Conservation (phyloP, 2,797 vertebrate genomes). For the Rhyacichthys aspro region DNA sequence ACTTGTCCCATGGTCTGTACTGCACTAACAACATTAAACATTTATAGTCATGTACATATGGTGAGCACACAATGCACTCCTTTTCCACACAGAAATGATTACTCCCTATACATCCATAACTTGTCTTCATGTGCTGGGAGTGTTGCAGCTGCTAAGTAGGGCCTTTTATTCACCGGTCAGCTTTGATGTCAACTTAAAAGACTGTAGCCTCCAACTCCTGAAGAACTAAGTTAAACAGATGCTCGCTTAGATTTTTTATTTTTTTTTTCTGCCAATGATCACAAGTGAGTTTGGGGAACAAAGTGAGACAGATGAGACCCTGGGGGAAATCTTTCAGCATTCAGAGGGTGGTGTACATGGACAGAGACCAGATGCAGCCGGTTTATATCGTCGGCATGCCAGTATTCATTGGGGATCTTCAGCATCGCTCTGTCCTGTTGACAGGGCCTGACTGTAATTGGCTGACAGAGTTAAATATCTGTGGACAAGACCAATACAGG, state of each 20-base stretch:
- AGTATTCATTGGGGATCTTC: slow-evolving; percentile 54
- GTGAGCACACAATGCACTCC: neutral
- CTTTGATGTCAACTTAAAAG: slow-evolving; percentile 55
- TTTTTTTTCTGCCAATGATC: slow-evolving; percentile 53
- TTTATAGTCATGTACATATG: neutral
- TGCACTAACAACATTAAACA: too few species aligned
- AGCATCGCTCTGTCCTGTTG: slow-evolving; percentile 50
- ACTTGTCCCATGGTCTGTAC: too few species aligned
- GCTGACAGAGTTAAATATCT: slow-evolving; percentile 51
- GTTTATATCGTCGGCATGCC: slow-evolving; percentile 54
- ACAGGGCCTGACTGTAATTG: slow-evolving; percentile 58
- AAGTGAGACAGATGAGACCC: slow-evolving; percentile 77
- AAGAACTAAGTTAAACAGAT: slow-evolving; percentile 67
- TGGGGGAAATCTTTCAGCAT: slow-evolving; percentile 62
- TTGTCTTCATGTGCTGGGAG: slow-evolving; percentile 14
- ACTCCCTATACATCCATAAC: slow-evolving; percentile 14
- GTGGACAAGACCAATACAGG: slow-evolving; percentile 25
- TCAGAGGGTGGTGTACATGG: slow-evolving; percentile 22
- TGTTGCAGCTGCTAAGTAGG: slow-evolving; percentile 22
- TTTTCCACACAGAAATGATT: slow-evolving; percentile 3
- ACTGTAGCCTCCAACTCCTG: slow-evolving; percentile 33
- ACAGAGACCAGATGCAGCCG: slow-evolving; percentile 59
- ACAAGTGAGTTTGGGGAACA: slow-evolving; percentile 67
- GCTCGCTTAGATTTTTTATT: slow-evolving; percentile 39
- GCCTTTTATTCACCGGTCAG: slow-evolving; percentile 36